Percentiles rank a stretch among this genome's conserved stretches.
phyloP scores from a whole-genome alignment of 2,888 invertebrate species.

The Oscheius sp. region DNA sequence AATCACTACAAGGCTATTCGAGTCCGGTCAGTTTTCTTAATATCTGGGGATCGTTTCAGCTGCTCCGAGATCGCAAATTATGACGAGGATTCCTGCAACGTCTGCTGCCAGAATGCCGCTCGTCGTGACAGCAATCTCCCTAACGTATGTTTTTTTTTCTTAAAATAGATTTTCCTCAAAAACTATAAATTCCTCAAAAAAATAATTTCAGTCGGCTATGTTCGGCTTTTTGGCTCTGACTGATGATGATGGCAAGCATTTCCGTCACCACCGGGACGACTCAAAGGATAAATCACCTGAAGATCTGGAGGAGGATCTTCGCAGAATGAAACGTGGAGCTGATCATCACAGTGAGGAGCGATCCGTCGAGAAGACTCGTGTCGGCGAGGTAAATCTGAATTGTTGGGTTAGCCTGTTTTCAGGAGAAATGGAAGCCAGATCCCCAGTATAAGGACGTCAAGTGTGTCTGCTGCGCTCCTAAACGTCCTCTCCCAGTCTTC shows the following conservation, averaged over 20 bases:
- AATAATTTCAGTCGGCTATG: constrained; percentile 34
- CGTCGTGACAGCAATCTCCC: constrained; percentile 48
- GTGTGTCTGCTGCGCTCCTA: constrained; percentile 56
- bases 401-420: constrained; percentile 10
- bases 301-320: background rate
- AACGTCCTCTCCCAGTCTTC: constrained; percentile 26
- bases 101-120: constrained; percentile 60
- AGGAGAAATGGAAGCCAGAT: constrained; percentile 36
- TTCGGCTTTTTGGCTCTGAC: constrained; percentile 46
- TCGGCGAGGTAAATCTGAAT: constrained; percentile 27
- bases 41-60: constrained; percentile 24
- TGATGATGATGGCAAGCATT: constrained; percentile 16
- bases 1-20: constrained; percentile 50
- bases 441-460: constrained; percentile 42
- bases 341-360: background rate
- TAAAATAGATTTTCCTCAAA: background rate
- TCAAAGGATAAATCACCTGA: background rate
- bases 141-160: constrained; percentile 40
- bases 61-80: constrained; percentile 58
- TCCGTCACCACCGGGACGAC: constrained; percentile 24
- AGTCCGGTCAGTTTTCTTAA: constrained; percentile 37
- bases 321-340: constrained; percentile 11
- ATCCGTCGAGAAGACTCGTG: constrained; percentile 34
- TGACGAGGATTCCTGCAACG: constrained; percentile 57
- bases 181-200: no score